Base-by-base conservation (phyloP, 92 coral and sea anemone species). In the Paramuricea clavata region DNA sequence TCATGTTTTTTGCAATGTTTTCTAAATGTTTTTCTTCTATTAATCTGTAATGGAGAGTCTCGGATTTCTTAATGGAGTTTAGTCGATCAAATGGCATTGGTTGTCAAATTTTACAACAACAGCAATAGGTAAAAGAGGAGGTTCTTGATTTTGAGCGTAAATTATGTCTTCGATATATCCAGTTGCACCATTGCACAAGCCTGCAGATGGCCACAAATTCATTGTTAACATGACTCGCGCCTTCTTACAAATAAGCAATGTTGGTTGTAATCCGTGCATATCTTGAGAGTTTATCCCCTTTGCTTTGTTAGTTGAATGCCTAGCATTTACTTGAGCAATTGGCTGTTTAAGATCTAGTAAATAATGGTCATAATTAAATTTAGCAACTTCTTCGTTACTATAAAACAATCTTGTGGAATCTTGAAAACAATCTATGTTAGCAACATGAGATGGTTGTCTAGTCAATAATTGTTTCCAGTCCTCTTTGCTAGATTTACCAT, bases 121-220 rank as follows among this genome's bases (percentile, higher is more conserved):
- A 41, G 93, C 90, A 52, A 83, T 88, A 49, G 91, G 91, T 83
- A 82, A 83, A 60, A 82, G 87, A 71, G 88, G 91, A 61, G 91
- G 88, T 64, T 82, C 76, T 35, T 88, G 88, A 56, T 59, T 70
- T 68, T 39, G 64, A 50, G 57, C 43, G 73, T 86, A 86, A 30
- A 92, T 89, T 59, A 92, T 76, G 74, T 91, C 88, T 35, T 79
- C 62, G 76, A 89, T 86, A 26, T 61, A 69, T 33, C 93, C 93
- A 42, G 87, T 86, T 19, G 87, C 88, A 35, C 94, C 94, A 91
- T 91, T 91, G 54, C 94, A 91, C 65, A 91, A 91, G 33, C 89
- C 92, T 21, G 86, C 92, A 33, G 60, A 23, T 54, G 92, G 86
- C 92, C 92, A 85, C 60, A 89, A 78, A 59, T 89, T 89, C 89